Evolutionary conservation across 30 jellyfish, hydroid and myxozoan genomes (phyloP), one percentile per base, ranked within the genome.

Genomic region (Nemopilema nomurai): DNA sequence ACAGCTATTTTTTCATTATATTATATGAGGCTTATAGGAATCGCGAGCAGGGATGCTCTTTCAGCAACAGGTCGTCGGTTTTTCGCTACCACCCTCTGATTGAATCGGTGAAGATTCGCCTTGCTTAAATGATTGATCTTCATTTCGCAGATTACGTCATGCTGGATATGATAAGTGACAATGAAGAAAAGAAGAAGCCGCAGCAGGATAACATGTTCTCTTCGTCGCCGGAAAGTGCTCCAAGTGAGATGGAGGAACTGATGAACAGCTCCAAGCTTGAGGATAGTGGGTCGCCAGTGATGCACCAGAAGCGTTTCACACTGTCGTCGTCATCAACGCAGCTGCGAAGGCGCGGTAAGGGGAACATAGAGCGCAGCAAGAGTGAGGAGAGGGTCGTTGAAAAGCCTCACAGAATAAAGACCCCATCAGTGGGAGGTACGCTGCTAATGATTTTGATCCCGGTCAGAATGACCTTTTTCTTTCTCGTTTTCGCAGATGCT

Each of bases 151-250:
- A 77, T 62, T 87, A 87, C 68, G 75, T 87, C 6, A 87, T 87
- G 96, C 96, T 87, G 20, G 96, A 87, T 53, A 4, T 87, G 19
- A 29, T 26, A 6, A 57, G 77, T 22, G 90, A 87, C 8, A 69
- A 67, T 18, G 90, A 83, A 21, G 88, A 67, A 33, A 27, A 6
- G n/a, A 64, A 63, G 64, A 21, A 21, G 8, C 30, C 26, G 25
- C 9, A 18, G 8, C 30, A 80, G 9, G 80, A 67, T 27, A 69
- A 23, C 33, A 83, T 82, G 9, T 28, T 27, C 28, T 84, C 90
- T 28, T 69, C 90, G 41, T 64, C 93, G 4, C 82, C 80, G 8
- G 93, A 68, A 27, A 85, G 83, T 26, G 83, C n/a, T 50, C 23
- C 82, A 19, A 83, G 91, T 29, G 82, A 76, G n/a, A 53, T 29